Conservation (phyloP, 2,797 vertebrate genomes). For the Myotis myotis region DNA sequence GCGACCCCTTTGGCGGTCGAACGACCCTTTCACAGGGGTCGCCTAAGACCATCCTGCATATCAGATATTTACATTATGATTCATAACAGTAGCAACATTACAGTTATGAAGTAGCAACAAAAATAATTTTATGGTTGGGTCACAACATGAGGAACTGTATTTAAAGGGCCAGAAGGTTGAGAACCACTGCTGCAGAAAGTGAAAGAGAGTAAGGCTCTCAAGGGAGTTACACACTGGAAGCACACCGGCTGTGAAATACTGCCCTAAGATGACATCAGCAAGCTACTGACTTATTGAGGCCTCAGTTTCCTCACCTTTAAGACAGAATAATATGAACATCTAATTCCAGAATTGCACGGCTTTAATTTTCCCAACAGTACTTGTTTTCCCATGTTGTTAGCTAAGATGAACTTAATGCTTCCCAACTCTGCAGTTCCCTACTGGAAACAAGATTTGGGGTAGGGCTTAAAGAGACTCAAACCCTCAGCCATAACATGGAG, state of each 20-base stretch:
- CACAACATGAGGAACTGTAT: no score
- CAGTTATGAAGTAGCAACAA: no score
- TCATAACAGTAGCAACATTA: no score
- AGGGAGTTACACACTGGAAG: not conserved
- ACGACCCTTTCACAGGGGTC: no score
- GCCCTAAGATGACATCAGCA: not conserved
- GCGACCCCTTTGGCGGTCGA: no score
- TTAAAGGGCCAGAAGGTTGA: no score
- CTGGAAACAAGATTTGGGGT: not conserved
- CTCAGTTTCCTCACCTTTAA: not conserved
- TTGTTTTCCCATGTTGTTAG: not conserved
- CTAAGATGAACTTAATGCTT: not conserved
- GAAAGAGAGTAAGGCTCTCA: not conserved
- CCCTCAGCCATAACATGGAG: not conserved
- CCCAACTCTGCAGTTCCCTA: not conserved
- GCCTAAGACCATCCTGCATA: no score
- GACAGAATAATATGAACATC: not conserved
- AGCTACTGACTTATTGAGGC: not conserved
- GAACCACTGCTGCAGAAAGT: not conserved
- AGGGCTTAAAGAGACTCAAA: not conserved
- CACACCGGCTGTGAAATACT: not conserved
- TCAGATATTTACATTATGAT: no score
- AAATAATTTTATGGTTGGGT: no score
- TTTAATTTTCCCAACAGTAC: not conserved
- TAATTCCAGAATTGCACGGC: not conserved